Base-by-base conservation (phyloP, 2,888 invertebrate species). In the Hyppa rectilinea region DNA sequence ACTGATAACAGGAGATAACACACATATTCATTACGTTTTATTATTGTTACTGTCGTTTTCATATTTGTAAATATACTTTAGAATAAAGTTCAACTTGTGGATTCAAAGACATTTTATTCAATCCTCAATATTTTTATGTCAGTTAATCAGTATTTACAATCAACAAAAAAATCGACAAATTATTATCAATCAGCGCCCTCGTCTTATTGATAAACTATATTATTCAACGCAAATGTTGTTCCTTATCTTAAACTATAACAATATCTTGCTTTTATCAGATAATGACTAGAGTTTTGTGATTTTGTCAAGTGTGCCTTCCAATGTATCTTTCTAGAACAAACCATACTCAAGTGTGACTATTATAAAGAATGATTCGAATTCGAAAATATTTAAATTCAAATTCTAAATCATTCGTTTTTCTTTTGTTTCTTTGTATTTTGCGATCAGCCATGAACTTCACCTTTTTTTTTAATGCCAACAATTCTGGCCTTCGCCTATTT, bases 1-100 rank as follows among this genome's bases (percentile, higher is more conserved):
- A 38, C 43, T 74, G 76, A 74, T 76, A 76, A 56, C 36, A 65
- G 36, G 1, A 61, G 61, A 80, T 66, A 76, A 61, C 60, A 47
- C 9, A 47, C 23, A 23, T 23, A 34, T 45, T 55, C 38, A 40
- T 50, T 45, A 58, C 29, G 14, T 45, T 55, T 34, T 5, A 40
- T 4, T 50, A 10, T 68, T 26, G 7, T 49, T n/a, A 40, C 4
- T 55, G n/a, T 26, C 5, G 5, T 34, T 40, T 70, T 20, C n/a
- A 45, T 14, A 1, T 23, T 29, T 53, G 68, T 29, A n/a, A 49
- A 10, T 34, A 20, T 14, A 12, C 7, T 14, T 6, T 14, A 2
- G 14, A 26, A 26, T 7, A 49, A 20, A 6, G 6, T 23, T 23
- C 23, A 23, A 36, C 0, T 23, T 23, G 20, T 26, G 12, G 2